Conservation (phyloP, 2,888 invertebrate species). For the Cantharis flavilabris region DNA sequence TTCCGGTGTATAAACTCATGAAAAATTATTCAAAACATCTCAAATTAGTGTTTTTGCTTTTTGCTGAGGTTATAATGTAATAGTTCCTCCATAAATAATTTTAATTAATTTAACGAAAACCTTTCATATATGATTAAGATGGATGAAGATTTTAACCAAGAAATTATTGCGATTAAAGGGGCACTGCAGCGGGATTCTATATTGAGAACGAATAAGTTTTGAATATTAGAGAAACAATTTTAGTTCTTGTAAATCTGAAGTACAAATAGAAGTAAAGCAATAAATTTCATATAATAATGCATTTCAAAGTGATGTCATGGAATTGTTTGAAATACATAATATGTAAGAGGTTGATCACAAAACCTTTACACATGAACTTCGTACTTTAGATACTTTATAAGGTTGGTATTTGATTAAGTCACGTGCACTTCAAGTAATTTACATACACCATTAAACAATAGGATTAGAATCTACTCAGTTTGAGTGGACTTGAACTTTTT, state of each 20-base stretch:
- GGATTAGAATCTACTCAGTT: no score
- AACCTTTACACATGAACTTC: no score
- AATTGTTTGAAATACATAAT: neutral
- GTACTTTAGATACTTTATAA: no score
- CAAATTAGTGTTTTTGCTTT: neutral
- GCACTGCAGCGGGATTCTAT: neutral
- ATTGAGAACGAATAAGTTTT: neutral
- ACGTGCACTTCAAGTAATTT: no score
- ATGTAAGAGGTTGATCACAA: no score
- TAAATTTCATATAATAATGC: neutral
- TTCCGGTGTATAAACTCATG: neutral
- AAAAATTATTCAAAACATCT: neutral
- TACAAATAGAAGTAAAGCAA: neutral
- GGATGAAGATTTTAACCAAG: neutral
- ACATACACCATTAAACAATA: no score
- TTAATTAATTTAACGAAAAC: neutral
- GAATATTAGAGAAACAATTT: neutral
- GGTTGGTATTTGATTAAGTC: no score
- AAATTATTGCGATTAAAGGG: neutral
- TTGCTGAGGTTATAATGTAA: neutral
- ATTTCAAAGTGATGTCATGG: neutral
- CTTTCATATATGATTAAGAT: neutral
- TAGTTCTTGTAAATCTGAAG: neutral
- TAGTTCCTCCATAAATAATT: neutral
- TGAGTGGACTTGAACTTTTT: no score